Conservation (phyloP, 2,113 vertebrate genomes). For the Megatriorchis doriae region DNA sequence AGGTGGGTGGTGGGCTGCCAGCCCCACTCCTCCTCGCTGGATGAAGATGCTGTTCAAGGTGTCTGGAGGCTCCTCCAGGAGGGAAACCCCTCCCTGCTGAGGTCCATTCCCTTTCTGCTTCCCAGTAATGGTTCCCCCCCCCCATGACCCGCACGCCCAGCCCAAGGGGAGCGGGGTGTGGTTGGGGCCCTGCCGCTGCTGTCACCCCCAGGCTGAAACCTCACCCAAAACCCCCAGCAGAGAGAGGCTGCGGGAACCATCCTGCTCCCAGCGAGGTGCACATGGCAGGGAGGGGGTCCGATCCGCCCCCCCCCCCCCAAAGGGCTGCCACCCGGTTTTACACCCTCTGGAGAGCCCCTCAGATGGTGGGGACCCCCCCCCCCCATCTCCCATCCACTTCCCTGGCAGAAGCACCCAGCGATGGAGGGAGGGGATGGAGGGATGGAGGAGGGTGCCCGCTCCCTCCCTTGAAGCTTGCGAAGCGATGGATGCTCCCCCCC, state of each 20-base stretch:
- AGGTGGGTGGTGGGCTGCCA: background rate
- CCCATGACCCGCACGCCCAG: background rate
- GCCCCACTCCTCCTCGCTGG: background rate
- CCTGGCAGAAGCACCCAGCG: no score
- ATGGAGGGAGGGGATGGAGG: no score
- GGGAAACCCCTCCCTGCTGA: background rate
- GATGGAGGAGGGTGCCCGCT: no score
- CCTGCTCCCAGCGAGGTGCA: background rate
- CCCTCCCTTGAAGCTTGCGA: no score
- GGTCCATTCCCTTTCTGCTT: background rate
- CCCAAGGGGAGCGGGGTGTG: background rate
- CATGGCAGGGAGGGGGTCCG: no score
- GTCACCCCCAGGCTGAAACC: background rate
- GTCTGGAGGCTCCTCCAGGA: background rate
- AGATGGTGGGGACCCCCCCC: no score
- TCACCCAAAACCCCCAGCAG: fast-evolving
- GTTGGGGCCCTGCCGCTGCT: background rate
- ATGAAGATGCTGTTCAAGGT: background rate
- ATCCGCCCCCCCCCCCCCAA: no score
- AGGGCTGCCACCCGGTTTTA: no score
- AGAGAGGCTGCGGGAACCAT: background rate
- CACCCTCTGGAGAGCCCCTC: no score
- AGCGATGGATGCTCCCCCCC: no score
- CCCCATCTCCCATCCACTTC: no score
- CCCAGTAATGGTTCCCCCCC: background rate